phyloP scores from a whole-genome alignment of 1,140 invertebrate species.

The Heliconius eleuchia region DNA sequence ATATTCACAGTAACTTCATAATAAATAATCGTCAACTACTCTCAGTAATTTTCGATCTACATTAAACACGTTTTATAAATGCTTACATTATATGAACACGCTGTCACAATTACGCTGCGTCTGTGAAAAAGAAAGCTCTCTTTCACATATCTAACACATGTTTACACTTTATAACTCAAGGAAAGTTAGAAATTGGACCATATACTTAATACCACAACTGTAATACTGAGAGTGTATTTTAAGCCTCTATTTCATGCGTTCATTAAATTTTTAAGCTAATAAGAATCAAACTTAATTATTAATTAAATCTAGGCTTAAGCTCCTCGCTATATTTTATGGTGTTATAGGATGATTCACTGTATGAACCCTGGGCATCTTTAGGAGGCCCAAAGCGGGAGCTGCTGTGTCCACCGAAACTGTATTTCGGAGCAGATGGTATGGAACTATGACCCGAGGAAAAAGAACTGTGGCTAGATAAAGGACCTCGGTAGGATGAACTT shows the following conservation, averaged over 20 bases:
- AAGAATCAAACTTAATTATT: slow-evolving; percentile 6
- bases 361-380: slow-evolving; percentile 63
- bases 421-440: slow-evolving; percentile 65
- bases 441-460: slow-evolving; percentile 49
- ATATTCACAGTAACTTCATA: slow-evolving; percentile 43
- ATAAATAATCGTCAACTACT: slow-evolving; percentile 20
- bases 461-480: slow-evolving; percentile 55
- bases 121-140: slow-evolving; percentile 54
- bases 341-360: slow-evolving; percentile 70
- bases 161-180: background rate
- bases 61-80: slow-evolving; percentile 45
- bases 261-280: background rate
- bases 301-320: slow-evolving; percentile 65
- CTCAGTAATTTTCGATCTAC: slow-evolving; percentile 14
- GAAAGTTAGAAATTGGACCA: slow-evolving; percentile 48
- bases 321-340: slow-evolving; percentile 77
- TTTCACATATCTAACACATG: slow-evolving; percentile 17
- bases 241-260: background rate
- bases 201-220: slow-evolving; percentile 60
- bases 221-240: slow-evolving; percentile 35
- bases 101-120: slow-evolving; percentile 39
- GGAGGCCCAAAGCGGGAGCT: slow-evolving; percentile 54
- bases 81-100: slow-evolving; percentile 41
- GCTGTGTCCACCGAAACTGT: slow-evolving; percentile 62
- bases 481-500: slow-evolving; percentile 57